phyloP scores from a whole-genome alignment of 2,797 vertebrate genomes.

The Acanthurus lineatus region DNA sequence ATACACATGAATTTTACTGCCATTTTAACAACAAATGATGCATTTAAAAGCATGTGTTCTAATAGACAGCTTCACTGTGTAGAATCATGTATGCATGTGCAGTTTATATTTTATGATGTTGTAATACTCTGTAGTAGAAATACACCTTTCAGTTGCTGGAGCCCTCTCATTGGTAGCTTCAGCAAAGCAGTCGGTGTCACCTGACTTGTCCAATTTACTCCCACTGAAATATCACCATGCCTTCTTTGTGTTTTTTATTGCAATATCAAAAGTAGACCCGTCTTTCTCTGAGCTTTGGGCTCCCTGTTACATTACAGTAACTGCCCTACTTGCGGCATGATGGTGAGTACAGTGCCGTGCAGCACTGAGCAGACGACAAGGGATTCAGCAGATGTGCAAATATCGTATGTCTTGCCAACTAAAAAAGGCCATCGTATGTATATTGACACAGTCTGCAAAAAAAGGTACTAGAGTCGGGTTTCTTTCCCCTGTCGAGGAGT shows the following conservation, averaged over 20 bases:
- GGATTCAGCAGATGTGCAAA: slow-evolving; percentile 85
- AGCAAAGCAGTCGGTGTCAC: slow-evolving; percentile 12
- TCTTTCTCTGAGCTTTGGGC: slow-evolving; percentile 24
- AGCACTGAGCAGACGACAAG: slow-evolving; percentile 65
- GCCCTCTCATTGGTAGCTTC: slow-evolving; percentile 17
- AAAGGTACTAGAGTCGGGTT: slow-evolving; percentile 68
- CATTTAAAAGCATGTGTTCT: slow-evolving; percentile 2
- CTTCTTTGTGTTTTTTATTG: slow-evolving; percentile 6
- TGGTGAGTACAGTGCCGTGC: slow-evolving; percentile 39
- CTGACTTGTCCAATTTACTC: slow-evolving; percentile 28
- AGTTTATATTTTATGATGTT: slow-evolving; percentile 5
- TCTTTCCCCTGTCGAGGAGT: slow-evolving; percentile 68
- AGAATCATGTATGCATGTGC: slow-evolving; percentile 13
- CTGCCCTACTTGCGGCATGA: slow-evolving; percentile 25
- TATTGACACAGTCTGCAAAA: slow-evolving; percentile 80
- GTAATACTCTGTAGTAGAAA: slow-evolving; percentile 29
- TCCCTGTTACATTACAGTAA: slow-evolving; percentile 49
- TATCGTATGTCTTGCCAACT: slow-evolving; percentile 81
- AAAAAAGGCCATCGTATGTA: slow-evolving; percentile 75
- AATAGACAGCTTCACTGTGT: neutral
- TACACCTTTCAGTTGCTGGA: neutral
- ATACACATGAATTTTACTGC: neutral
- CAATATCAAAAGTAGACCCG: slow-evolving; percentile 25
- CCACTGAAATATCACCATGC: neutral
- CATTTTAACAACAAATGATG: neutral